Evolutionary conservation across 2,113 vertebrate genomes (phyloP).

Genomic region (Zosterops lateralis): DNA sequence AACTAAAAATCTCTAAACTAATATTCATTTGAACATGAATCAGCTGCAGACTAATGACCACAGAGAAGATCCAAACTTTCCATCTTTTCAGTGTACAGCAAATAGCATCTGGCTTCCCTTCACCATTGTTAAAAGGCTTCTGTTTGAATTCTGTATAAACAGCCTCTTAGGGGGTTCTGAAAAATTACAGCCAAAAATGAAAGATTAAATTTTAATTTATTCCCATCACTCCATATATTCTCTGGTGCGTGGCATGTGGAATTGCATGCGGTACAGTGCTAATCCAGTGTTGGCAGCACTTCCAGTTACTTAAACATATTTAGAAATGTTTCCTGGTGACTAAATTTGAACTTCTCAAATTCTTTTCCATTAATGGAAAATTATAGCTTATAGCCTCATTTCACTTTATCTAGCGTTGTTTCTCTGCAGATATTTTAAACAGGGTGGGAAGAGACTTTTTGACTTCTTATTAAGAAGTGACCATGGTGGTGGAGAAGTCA

Average conservation of each 20-base stretch:
- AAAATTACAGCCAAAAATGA: not conserved
- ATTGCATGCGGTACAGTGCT: not conserved
- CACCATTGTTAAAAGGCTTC: not conserved
- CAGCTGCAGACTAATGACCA: not conserved
- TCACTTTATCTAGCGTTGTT: not conserved
- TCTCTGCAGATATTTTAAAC: not conserved
- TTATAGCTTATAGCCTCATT: not conserved
- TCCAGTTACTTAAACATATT: not conserved
- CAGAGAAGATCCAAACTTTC: not conserved
- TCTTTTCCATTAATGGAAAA: not conserved
- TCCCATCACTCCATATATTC: not conserved
- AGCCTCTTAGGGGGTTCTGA: not conserved
- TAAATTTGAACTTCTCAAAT: not conserved
- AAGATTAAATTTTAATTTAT: slow-evolving; percentile 5
- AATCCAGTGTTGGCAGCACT: not conserved
- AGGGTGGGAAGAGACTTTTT: not conserved
- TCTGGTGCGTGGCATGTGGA: not conserved
- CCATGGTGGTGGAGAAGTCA: fast-evolving
- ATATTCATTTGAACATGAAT: not conserved
- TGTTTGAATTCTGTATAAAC: not conserved
- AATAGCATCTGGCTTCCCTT: not conserved
- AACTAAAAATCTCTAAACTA: not conserved
- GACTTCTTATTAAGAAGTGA: not conserved
- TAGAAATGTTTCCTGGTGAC: not conserved
- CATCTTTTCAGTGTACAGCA: not conserved